These are phyloP conservation scores for Acipenser ruthenus DNA, from an alignment of 2,797 vertebrate genomes.

Conservation along the genomic window DNA sequence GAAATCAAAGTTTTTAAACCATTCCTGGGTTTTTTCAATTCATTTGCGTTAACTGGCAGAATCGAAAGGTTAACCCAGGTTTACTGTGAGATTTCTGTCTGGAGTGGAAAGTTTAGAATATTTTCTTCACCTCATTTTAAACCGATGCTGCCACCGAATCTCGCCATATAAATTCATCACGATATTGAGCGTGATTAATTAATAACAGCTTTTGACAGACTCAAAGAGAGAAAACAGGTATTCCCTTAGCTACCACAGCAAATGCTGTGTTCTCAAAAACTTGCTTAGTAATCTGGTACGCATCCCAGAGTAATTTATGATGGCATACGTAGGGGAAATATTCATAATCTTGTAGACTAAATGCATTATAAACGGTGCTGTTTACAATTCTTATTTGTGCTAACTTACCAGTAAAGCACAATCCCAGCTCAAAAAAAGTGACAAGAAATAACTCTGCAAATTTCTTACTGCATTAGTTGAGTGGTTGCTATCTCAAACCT, in stretches of 20 bases:
- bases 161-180: not conserved
- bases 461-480: too few species aligned
- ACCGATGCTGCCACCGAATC: not conserved
- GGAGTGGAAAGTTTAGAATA: not conserved
- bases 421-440: too few species aligned
- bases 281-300: too few species aligned
- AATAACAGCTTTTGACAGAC: conserved; percentile 1
- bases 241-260: not conserved
- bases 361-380: too few species aligned
- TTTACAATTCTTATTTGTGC: too few species aligned
- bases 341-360: too few species aligned
- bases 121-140: not conserved
- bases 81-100: not conserved
- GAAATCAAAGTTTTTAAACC: not conserved
- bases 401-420: too few species aligned
- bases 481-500: too few species aligned
- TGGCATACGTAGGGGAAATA: too few species aligned
- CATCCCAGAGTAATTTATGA: too few species aligned
- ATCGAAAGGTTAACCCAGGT: not conserved
- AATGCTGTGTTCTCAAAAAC: not conserved
- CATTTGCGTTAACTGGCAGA: not conserved
- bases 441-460: too few species aligned
- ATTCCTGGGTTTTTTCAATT: not conserved
- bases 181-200: not conserved
- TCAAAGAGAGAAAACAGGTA: not conserved